phyloP scores from a whole-genome alignment of 2,888 invertebrate species.

The Drosophila koepferae region DNA sequence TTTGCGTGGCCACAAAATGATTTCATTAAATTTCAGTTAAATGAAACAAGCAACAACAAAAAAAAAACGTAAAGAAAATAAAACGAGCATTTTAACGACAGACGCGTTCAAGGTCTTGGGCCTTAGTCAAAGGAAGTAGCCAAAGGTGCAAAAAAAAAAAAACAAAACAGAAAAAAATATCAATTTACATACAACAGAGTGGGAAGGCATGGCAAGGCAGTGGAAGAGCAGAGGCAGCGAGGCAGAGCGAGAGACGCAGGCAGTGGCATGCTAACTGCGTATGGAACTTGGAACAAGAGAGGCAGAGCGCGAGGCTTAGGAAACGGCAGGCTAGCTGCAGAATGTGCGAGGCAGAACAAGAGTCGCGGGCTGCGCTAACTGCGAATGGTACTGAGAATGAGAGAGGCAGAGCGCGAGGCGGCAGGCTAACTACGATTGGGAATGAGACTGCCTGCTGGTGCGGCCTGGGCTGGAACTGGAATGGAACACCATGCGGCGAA shows the following conservation, averaged over 20 bases:
- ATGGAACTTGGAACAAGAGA: not conserved
- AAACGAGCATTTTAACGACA: conserved; percentile 43
- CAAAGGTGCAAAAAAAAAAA: conserved; percentile 60
- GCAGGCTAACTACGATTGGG: not conserved
- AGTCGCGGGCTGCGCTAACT: not conserved
- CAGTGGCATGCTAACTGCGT: not conserved
- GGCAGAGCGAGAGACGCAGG: not conserved
- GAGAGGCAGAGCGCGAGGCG: not conserved
- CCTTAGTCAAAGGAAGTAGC: conserved; percentile 62
- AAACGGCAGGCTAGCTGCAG: not conserved
- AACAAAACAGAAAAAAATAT: conserved; percentile 59
- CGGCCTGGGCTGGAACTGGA: conserved; percentile 37
- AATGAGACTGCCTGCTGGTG: conserved; percentile 43
- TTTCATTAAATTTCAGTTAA: conserved; percentile 77
- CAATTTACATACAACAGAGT: conserved; percentile 70
- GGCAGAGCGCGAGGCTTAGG: not conserved
- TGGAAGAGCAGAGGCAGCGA: not conserved
- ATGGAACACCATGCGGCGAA: conserved; percentile 68
- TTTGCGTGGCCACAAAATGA: conserved; percentile 61
- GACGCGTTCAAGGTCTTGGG: conserved; percentile 66
- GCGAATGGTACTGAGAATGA: not conserved
- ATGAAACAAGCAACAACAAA: conserved; percentile 40
- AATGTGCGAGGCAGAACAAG: not conserved
- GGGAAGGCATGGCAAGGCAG: not conserved
- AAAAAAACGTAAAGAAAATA: not conserved